Base-by-base conservation (phyloP, 1,140 invertebrate genomes). In the Zaprionus gabonicus region DNA sequence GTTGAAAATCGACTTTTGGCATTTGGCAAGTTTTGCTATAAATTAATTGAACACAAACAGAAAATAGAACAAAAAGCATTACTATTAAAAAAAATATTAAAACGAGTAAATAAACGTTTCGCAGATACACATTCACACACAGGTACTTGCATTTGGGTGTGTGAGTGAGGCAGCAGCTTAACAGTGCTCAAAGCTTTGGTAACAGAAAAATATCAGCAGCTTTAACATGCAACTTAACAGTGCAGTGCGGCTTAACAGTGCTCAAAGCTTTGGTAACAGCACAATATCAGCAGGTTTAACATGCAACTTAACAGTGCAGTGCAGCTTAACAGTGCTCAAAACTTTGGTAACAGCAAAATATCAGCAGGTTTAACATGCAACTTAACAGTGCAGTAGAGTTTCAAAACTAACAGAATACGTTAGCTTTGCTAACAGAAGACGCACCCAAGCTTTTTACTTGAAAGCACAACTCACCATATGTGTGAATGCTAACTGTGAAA, bases 21-120 rank as follows among this genome's bases (percentile, higher is more conserved):
- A 51, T 51, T 17, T 20, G 46, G 20, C 3, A 51, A 51, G 20
- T 51, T 51, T 51, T 0, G 10, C 46, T 25, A 51, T 51, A 51
- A 51, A 51, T 51, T 51, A 51, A 51, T 51, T 23, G 46, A 51
- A 51, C 12, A 20, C 46, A 49, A 49, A 49, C 20, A 51, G 46
- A 51, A 25, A 51, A 10, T 25, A 51, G 3, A 20, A 25, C 1
- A 51, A 51, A 12, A 25, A 51, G 4, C 1, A 25, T 4, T 13
- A 25, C 25, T 51, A 46, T 17, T 46, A 10, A 46, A 46, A 46
- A 25, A 51, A 51, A 51, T 15, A 23, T 51, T 25, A 13, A 51
- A 51, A 5, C 7, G 9, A 10, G 17, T 49, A 20, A 49, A 51
- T 13, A 13, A 51, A 23, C 9, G 31, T 10, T 34, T 4, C 17